Conservation (phyloP, 1,140 invertebrate genomes). For the Papilio machaon region DNA sequence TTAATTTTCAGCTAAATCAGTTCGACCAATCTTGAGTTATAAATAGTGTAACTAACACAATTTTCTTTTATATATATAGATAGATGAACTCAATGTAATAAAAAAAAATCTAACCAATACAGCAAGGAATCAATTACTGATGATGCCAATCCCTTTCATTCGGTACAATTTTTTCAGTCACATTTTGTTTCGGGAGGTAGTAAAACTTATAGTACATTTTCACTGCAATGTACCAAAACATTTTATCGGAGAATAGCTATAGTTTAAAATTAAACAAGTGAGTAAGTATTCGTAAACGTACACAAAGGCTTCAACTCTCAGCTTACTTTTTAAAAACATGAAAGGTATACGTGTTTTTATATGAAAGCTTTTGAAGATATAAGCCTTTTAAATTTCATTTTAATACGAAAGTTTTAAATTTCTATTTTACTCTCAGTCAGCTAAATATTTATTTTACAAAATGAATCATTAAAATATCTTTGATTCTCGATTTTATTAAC, state of each 20-base stretch:
- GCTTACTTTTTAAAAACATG: not conserved
- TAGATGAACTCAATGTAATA: too few relatives aligned
- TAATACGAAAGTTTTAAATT: not conserved
- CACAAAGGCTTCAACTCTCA: not conserved
- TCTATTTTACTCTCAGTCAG: not conserved
- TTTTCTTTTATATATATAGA: too few relatives aligned
- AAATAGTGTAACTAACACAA: too few relatives aligned
- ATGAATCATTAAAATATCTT: slow-evolving; percentile 4
- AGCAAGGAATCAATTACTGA: too few relatives aligned
- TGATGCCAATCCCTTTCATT: too few relatives aligned
- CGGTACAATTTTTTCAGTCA: too few relatives aligned
- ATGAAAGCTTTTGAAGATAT: not conserved
- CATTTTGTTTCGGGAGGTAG: too few relatives aligned
- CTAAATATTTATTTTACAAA: not conserved
- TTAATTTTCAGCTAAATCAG: too few relatives aligned
- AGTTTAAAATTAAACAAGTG: not conserved
- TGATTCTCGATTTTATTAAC: not conserved
- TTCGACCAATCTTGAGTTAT: too few relatives aligned
- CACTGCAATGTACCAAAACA: too few relatives aligned
- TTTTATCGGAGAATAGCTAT: not conserved
- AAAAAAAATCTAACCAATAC: too few relatives aligned
- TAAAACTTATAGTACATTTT: too few relatives aligned
- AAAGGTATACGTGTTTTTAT: not conserved
- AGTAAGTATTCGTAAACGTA: not conserved
- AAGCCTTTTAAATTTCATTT: not conserved